phyloP scores from a whole-genome alignment of 1,140 invertebrate species.

The Hesperophylax magnus region DNA sequence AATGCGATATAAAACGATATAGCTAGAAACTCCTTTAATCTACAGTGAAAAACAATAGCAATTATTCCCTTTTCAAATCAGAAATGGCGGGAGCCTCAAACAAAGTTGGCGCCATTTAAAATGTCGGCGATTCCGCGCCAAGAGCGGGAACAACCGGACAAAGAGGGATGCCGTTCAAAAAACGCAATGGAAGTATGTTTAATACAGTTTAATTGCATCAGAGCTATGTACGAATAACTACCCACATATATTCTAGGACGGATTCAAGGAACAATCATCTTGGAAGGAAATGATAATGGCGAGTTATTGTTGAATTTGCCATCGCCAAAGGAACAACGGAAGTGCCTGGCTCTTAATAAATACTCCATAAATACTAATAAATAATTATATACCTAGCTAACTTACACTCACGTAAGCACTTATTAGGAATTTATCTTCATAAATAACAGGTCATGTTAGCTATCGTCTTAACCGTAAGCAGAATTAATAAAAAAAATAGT shows the following conservation, averaged over 20 bases:
- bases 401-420: no score
- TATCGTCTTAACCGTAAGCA: no score
- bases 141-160: background rate
- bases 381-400: no score
- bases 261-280: background rate
- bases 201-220: constrained; percentile 30
- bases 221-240: background rate
- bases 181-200: constrained; percentile 12
- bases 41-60: no score
- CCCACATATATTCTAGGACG: background rate
- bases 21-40: no score
- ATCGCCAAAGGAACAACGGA: background rate
- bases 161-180: background rate
- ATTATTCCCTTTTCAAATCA: no score
- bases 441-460: no score
- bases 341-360: background rate
- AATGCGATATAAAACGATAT: no score
- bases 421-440: no score
- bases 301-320: background rate
- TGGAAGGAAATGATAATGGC: background rate
- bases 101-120: constrained; percentile 20
- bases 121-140: constrained; percentile 27
- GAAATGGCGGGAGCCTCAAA: background rate
- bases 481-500: no score
- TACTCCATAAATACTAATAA: background rate